Conservation (phyloP, 2,797 vertebrate genomes). For the Ambastaia sidthimunki region DNA sequence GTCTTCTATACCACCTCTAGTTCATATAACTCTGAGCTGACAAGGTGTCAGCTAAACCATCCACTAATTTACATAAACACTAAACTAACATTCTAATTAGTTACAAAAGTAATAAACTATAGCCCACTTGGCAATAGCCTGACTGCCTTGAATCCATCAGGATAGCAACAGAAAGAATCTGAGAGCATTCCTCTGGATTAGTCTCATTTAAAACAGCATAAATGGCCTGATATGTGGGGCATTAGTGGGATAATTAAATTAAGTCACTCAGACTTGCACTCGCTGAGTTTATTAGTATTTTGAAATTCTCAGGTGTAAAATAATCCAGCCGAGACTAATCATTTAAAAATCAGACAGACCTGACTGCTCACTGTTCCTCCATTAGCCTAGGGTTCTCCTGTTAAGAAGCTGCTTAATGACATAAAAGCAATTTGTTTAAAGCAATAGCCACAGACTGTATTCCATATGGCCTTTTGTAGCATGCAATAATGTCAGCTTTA, state of each 20-base stretch:
- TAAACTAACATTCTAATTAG: not conserved
- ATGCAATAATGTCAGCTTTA: not conserved
- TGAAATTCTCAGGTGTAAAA: slow-evolving; percentile 38
- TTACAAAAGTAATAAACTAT: too few relatives aligned
- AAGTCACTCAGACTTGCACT: slow-evolving; percentile 25
- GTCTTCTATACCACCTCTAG: too few relatives aligned
- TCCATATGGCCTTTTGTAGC: not conserved
- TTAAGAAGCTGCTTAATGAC: not conserved
- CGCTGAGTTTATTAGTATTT: slow-evolving; percentile 14
- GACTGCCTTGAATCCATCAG: too few relatives aligned
- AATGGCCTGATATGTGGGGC: slow-evolving; percentile 34
- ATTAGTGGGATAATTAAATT: slow-evolving; percentile 36
- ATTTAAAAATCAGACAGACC: slow-evolving; percentile 38
- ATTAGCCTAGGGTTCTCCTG: slow-evolving; percentile 24
- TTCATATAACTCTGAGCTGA: too few relatives aligned
- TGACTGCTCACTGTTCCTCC: slow-evolving; percentile 2
- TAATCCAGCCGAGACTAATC: slow-evolving; percentile 49
- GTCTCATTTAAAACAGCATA: slow-evolving; percentile 17
- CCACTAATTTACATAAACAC: too few relatives aligned
- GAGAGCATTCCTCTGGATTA: not conserved
- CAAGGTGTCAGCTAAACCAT: not conserved
- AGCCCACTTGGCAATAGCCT: too few relatives aligned
- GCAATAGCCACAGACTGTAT: slow-evolving; percentile 5
- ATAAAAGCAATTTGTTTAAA: slow-evolving; percentile 5
- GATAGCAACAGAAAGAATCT: not conserved